Percentiles rank a stretch among this genome's conserved stretches.
phyloP scores from a whole-genome alignment of 64 coral and sea anemone genomes.

The Trachythela sp. region DNA sequence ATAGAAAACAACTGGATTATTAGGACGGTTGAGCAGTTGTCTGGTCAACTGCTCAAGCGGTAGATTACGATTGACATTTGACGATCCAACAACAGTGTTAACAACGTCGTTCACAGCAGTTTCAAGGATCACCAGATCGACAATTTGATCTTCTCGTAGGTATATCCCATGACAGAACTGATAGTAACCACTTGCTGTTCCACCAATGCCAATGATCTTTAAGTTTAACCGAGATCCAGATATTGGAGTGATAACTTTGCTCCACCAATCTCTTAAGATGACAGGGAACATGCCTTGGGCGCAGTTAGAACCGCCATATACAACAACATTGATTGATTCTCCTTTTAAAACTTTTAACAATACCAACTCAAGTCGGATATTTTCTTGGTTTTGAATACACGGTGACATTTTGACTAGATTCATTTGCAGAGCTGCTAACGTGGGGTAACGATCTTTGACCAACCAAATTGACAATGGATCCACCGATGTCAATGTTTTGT shows the following conservation, averaged over 20 bases:
- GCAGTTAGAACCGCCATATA: not conserved
- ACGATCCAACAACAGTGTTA: not conserved
- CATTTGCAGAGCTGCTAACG: not conserved
- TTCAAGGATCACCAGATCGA: not conserved
- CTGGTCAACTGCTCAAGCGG: not conserved
- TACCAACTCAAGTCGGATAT: not conserved
- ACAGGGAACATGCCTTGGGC: not conserved
- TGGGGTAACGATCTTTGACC: not conserved
- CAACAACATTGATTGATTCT: not conserved
- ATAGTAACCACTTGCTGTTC: not conserved
- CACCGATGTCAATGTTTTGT: not conserved
- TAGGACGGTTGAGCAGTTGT: not conserved
- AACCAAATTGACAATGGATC: not conserved
- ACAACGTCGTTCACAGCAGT: not conserved
- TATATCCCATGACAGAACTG: not conserved
- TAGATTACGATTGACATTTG: not conserved
- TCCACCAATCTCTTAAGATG: not conserved
- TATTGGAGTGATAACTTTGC: not conserved
- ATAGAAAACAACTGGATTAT: not conserved
- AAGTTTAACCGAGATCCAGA: not conserved
- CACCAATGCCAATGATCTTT: not conserved
- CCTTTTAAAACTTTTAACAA: not conserved
- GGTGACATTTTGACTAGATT: not conserved
- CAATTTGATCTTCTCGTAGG: not conserved
- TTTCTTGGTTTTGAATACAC: not conserved